These are phyloP conservation scores for Zelostemma sp. DNA, from an alignment of 1,140 invertebrate genomes.

Conservation along the genomic window DNA sequence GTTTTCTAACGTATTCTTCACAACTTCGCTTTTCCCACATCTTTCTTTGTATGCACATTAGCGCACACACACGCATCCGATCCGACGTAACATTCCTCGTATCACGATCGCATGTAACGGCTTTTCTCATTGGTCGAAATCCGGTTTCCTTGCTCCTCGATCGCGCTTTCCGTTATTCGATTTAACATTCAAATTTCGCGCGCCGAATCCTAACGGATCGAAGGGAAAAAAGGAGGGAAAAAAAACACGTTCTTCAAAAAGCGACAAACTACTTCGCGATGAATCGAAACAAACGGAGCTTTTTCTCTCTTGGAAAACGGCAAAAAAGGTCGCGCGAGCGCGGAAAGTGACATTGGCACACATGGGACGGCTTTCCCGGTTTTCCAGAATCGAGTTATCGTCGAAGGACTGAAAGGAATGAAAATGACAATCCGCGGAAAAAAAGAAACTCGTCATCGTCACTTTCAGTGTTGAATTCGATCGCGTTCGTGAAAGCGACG, in stretches of 20 bases:
- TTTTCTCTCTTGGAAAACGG: no score
- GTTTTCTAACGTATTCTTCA: background rate
- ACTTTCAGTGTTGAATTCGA: conserved; percentile 1
- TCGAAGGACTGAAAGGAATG: background rate
- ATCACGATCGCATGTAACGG: conserved; percentile 1
- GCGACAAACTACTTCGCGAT: no score
- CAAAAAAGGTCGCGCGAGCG: no score
- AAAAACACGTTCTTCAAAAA: no score
- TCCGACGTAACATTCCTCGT: background rate
- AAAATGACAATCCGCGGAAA: background rate
- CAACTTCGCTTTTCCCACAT: conserved; percentile 1
- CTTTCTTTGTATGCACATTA: background rate
- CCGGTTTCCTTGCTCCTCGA: background rate
- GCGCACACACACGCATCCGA: background rate
- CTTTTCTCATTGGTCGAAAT: background rate
- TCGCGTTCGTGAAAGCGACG: conserved; percentile 23
- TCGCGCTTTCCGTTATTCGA: background rate
- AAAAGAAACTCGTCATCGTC: background rate
- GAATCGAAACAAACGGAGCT: no score
- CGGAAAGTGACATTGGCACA: background rate
- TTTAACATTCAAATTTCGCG: background rate
- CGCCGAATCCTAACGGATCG: background rate
- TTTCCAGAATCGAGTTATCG: background rate
- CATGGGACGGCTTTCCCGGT: background rate
- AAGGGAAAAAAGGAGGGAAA: no score